Base-by-base conservation (phyloP, 1,140 invertebrate species). In the Pissodes strobi region DNA sequence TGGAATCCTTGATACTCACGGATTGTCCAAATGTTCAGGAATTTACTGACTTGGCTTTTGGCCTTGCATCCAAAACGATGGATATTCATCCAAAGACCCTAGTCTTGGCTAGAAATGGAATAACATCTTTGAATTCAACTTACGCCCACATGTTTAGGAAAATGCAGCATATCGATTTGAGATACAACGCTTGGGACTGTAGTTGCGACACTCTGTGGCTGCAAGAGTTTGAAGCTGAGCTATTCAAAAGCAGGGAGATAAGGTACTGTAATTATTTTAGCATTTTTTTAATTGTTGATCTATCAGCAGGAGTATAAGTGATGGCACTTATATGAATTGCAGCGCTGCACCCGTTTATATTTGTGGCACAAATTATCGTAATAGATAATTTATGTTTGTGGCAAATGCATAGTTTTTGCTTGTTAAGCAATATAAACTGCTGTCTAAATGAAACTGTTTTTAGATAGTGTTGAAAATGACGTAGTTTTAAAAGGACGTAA, bases 121-220 rank as follows among this genome's bases (percentile, higher is more conserved):
- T 78, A 13, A 71, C 49, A 34, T 66, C 34, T 12, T 59, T 78
- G 15, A 76, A 77, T 45, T 49, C 60, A 3, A 71, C 74, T 0
- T 77, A 72, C 52, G 61, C 60, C 8, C 65, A 66, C 53, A 62
- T 76, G 8, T 77, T 77, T 55, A 66, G 64, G 8, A 56, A 71
- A 6, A 38, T 76, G 41, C 52, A 72, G 1, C 62, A 67, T 19
- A 56, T 77, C 0, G 71, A 78, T 66, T 65, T 78, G 18, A 70
- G 69, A 9, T 59, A 68, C 21, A 78, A 78, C 71, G 68, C 69
- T 6, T 78, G 72, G 72, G 39, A 58, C 8, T 78, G 77, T 41
- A 64, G 76, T 59, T 78, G 77, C 45, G 51, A 71, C 17, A 51
- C 76, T n/a, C 48, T 73, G 0, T 78, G 77, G 77, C 52, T 78